phyloP scores from a whole-genome alignment of 1,140 invertebrate species.

The Diuraphis noxia region DNA sequence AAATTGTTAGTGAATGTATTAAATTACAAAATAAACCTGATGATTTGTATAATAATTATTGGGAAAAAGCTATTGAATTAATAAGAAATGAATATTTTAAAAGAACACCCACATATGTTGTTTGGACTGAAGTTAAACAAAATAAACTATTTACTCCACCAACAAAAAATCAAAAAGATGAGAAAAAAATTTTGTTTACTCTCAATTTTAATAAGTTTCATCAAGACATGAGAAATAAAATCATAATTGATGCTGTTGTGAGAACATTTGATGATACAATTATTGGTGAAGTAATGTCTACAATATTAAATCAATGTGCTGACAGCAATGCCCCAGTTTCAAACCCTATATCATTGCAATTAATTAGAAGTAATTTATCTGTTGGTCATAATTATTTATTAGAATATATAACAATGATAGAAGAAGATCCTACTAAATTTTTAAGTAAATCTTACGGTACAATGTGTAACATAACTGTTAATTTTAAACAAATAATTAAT shows the following conservation, averaged over 20 bases:
- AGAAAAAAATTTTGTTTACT: slow-evolving; percentile 38
- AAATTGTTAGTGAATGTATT: slow-evolving; percentile 20
- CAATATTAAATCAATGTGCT: slow-evolving; percentile 39
- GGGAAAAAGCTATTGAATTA: slow-evolving; percentile 45
- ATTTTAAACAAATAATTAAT: slow-evolving; percentile 48
- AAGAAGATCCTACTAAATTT: slow-evolving; percentile 50
- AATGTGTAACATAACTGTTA: slow-evolving; percentile 49
- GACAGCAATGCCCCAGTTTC: slow-evolving; percentile 34
- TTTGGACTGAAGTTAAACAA: slow-evolving; percentile 43
- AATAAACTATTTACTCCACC: slow-evolving; percentile 32
- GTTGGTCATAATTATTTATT: slow-evolving; percentile 45
- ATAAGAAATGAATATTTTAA: slow-evolving; percentile 44
- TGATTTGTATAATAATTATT: slow-evolving; percentile 21
- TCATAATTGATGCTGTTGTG: slow-evolving; percentile 27
- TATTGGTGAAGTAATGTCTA: slow-evolving; percentile 34
- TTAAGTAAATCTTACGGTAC: slow-evolving; percentile 40
- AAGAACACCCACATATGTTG: slow-evolving; percentile 33
- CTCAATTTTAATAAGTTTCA: slow-evolving; percentile 44
- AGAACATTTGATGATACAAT: slow-evolving; percentile 43
- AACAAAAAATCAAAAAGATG: slow-evolving; percentile 35
- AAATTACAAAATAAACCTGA: slow-evolving; percentile 31
- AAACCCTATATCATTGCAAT: slow-evolving; percentile 42
- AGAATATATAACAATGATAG: slow-evolving; percentile 49
- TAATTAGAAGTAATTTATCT: slow-evolving; percentile 45
- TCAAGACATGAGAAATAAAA: slow-evolving; percentile 45